Evolutionary conservation across 2,113 vertebrate genomes (phyloP).

Genomic region (Lamprologus speciosus): DNA sequence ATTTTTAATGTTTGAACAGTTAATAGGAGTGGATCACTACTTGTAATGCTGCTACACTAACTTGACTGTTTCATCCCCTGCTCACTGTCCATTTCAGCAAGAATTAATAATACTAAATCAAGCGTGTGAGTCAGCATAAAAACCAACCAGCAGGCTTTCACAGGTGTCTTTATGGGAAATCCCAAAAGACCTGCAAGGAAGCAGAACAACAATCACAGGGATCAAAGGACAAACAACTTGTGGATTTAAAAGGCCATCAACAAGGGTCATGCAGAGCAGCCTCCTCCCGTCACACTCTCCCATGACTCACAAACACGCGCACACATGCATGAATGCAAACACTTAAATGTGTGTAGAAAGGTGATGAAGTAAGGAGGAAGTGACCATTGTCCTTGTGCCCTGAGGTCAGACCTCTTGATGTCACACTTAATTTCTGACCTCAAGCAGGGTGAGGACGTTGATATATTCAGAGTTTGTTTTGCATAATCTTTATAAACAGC

Average conservation of each 20-base stretch:
- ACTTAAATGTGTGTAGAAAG: constrained; percentile 3
- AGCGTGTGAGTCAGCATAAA: not conserved
- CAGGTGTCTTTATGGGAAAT: constrained; percentile 42
- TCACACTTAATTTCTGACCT: constrained; percentile 40
- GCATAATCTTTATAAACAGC: not conserved
- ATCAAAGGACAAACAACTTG: constrained; percentile 57
- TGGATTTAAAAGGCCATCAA: constrained; percentile 47
- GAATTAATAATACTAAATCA: not conserved
- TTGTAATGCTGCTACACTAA: not conserved
- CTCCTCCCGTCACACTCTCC: not conserved
- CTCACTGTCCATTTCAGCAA: not conserved
- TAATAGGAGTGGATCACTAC: not conserved
- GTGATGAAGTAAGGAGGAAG: constrained; percentile 46
- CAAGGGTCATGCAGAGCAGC: constrained; percentile 7
- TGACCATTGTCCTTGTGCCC: constrained; percentile 54
- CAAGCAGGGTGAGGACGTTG: not conserved
- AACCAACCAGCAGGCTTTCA: not conserved
- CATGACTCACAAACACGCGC: not conserved
- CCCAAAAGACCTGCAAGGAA: constrained; percentile 15
- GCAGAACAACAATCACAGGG: constrained; percentile 21
- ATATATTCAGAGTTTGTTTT: not conserved
- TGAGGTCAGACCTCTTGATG: constrained; percentile 35
- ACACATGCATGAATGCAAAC: not conserved
- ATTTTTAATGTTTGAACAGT: not conserved
- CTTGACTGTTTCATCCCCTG: not conserved